Conservation (phyloP, 2,797 vertebrate species). For the Setipinna tenuifilis region DNA sequence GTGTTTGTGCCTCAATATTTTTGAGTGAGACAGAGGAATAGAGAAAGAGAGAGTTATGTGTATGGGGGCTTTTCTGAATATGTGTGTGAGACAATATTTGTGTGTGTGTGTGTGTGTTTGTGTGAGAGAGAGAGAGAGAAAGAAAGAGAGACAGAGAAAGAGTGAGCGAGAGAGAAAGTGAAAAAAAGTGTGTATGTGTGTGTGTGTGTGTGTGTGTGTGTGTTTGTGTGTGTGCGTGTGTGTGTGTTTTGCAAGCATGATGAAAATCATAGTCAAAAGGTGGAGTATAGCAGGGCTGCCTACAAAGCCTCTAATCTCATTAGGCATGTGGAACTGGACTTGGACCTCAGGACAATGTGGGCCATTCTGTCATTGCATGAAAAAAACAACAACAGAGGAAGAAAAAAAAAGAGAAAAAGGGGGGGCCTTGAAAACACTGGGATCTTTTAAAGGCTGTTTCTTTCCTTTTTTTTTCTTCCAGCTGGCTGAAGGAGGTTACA, state of each 20-base stretch:
- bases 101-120: no score
- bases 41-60: not conserved
- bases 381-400: slow-evolving; percentile 31
- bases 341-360: slow-evolving; percentile 41
- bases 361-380: slow-evolving; percentile 43
- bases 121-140: no score
- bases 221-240: no score
- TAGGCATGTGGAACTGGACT: slow-evolving; percentile 38
- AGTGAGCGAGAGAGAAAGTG: not conserved
- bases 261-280: not conserved
- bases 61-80: not conserved
- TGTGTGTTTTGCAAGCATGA: not conserved
- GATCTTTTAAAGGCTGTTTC: slow-evolving; percentile 48
- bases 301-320: slow-evolving; percentile 44
- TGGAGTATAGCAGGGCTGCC: slow-evolving; percentile 11
- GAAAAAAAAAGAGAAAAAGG: slow-evolving; percentile 27
- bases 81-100: no score
- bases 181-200: no score
- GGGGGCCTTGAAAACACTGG: slow-evolving; percentile 55
- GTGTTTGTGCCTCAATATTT: not conserved
- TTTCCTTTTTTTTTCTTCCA: slow-evolving; percentile 48
- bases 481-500: slow-evolving; percentile 60
- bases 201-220: no score
- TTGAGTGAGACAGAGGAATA: not conserved
- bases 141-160: not conserved